A percentile compares a stretch with the other conserved stretches of the same genome.
Evolutionary conservation across 1,140 invertebrate genomes (phyloP).

Genomic region (Gryon sp.): DNA sequence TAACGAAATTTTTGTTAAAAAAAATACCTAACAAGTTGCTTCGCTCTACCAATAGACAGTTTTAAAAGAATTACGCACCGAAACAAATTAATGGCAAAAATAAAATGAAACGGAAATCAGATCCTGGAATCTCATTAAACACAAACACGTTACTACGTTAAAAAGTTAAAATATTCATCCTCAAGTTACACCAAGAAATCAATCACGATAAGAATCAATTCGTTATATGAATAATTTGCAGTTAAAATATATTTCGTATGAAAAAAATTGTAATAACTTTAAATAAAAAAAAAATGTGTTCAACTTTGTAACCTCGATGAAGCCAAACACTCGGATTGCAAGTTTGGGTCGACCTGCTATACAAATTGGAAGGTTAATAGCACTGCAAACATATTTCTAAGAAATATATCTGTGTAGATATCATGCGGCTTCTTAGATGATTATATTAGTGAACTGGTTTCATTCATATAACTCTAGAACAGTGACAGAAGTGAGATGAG

Average conservation of each 20-base stretch:
- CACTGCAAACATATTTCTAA: conserved; percentile 1
- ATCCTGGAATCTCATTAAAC: neutral
- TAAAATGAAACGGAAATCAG: neutral
- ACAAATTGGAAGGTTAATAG: conserved; percentile 26
- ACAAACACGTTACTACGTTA: neutral
- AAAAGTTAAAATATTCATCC: neutral
- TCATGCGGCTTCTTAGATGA: conserved; percentile 49
- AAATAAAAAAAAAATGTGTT: no score
- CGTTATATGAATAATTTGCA: no score
- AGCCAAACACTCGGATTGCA: neutral
- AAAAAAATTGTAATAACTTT: no score
- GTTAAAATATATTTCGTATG: no score
- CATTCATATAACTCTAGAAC: conserved; percentile 29
- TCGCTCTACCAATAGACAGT: no score
- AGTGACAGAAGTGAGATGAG: conserved; percentile 32
- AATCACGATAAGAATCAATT: neutral
- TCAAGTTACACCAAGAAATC: neutral
- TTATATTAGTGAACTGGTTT: conserved; percentile 38
- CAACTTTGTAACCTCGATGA: no score
- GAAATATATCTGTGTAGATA: conserved; percentile 20
- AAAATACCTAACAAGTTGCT: no score
- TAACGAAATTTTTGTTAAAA: no score
- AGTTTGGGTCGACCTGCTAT: conserved; percentile 2
- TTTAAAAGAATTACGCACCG: no score
- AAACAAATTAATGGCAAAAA: no score